A percentile compares a stretch with the other conserved stretches of the same genome.
These are phyloP conservation scores for Anthophora plumipes DNA, from an alignment of 2,888 invertebrate species.

Conservation along the genomic window DNA sequence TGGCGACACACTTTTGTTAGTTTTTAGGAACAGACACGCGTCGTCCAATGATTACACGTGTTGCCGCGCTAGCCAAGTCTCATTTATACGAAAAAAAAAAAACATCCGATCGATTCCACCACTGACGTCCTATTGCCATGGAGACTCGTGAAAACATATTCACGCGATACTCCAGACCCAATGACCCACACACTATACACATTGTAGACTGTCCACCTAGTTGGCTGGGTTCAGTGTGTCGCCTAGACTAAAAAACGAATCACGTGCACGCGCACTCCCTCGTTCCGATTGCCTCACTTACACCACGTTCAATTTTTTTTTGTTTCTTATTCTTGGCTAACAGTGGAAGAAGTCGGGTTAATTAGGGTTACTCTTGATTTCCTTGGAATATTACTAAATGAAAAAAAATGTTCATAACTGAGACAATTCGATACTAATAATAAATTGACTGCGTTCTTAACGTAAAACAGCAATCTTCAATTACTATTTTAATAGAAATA, in stretches of 20 bases:
- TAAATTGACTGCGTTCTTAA: too few species aligned
- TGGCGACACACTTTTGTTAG: constrained; percentile 31
- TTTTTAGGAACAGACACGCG: constrained; percentile 33
- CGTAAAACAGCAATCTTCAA: too few species aligned
- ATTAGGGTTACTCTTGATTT: too few species aligned
- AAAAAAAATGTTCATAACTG: too few species aligned
- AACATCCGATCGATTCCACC: constrained; percentile 60
- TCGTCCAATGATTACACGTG: constrained; percentile 47
- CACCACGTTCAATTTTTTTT: background rate
- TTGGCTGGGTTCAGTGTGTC: constrained; percentile 57
- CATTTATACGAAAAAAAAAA: constrained; percentile 47
- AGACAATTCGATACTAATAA: too few species aligned
- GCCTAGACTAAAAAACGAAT: constrained; percentile 21
- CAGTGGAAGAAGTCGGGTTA: background rate
- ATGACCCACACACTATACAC: constrained; percentile 46
- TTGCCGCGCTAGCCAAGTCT: constrained; percentile 18
- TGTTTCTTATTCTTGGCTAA: too few species aligned
- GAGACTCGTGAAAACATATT: constrained; percentile 68
- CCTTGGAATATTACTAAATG: too few species aligned
- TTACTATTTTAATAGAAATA: too few species aligned
- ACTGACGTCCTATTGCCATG: constrained; percentile 65
- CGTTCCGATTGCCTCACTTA: background rate
- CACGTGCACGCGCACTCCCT: constrained; percentile 19
- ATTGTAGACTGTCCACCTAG: constrained; percentile 7
- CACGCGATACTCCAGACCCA: constrained; percentile 56